phyloP scores from a whole-genome alignment of 1,140 invertebrate genomes.

The Nixonia krombeini region DNA sequence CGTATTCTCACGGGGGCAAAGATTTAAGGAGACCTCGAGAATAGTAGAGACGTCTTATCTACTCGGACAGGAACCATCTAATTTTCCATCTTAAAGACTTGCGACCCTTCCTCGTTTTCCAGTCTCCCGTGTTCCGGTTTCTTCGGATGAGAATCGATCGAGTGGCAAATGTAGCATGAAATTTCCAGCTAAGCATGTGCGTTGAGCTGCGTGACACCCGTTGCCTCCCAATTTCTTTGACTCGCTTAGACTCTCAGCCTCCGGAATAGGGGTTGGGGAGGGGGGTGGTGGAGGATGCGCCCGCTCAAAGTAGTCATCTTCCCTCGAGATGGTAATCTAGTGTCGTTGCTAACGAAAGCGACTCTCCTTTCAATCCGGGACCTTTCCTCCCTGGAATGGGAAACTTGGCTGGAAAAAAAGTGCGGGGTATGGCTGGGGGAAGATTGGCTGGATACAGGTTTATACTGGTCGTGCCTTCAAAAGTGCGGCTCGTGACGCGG shows the following conservation, averaged over 20 bases:
- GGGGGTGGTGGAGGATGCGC: constrained; percentile 29
- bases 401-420: no score
- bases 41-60: constrained; percentile 31
- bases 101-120: constrained; percentile 32
- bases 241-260: not conserved
- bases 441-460: no score
- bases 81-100: constrained; percentile 34
- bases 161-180: constrained; percentile 53
- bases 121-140: constrained; percentile 30
- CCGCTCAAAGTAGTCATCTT: constrained; percentile 26
- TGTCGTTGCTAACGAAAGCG: no score
- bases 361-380: no score
- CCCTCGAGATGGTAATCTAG: not conserved
- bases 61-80: constrained; percentile 34
- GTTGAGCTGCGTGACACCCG: constrained; percentile 18
- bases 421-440: no score
- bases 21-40: constrained; percentile 23
- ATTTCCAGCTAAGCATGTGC: constrained; percentile 39
- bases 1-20: constrained; percentile 11
- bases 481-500: no score
- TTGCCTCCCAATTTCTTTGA: constrained; percentile 27
- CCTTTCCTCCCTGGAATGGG: no score
- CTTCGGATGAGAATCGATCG: constrained; percentile 46
- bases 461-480: no score
- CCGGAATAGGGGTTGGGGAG: no score